Evolutionary conservation across 1,140 invertebrate genomes (phyloP).

Genomic region (Galleria mellonella): DNA sequence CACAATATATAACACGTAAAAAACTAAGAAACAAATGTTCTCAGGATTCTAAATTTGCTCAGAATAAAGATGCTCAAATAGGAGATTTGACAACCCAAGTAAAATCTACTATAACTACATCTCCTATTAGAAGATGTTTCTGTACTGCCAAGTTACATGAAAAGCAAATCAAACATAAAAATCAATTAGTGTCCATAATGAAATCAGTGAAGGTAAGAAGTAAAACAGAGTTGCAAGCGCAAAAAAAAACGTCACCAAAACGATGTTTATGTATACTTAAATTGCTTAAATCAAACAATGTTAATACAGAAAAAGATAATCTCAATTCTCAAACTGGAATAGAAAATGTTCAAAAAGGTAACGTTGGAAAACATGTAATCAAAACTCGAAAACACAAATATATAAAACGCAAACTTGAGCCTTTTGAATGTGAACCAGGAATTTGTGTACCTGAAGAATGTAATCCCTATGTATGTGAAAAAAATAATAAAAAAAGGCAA

Average conservation of each 20-base stretch:
- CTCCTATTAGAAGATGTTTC: not conserved
- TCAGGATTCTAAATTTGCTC: too few species aligned
- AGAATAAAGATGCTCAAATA: not conserved
- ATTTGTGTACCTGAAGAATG: slow-evolving; percentile 23
- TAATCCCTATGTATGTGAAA: slow-evolving; percentile 25
- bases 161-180: not conserved
- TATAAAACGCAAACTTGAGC: slow-evolving; percentile 5
- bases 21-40: too few species aligned
- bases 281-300: slow-evolving; percentile 23
- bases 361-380: not conserved
- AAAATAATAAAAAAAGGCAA: slow-evolving; percentile 17
- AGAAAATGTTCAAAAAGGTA: slow-evolving; percentile 11
- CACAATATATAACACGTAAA: too few species aligned
- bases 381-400: too few species aligned
- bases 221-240: not conserved
- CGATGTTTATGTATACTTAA: slow-evolving; percentile 37
- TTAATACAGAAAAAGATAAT: slow-evolving; percentile 5
- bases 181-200: not conserved
- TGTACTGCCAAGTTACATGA: not conserved
- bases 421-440: slow-evolving; percentile 31
- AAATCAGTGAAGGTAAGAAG: not conserved
- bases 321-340: slow-evolving; percentile 10
- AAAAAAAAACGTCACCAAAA: slow-evolving; percentile 9
- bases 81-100: not conserved
- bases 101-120: not conserved